phyloP scores from a whole-genome alignment of 2,797 vertebrate genomes.

The Mus caroli region DNA sequence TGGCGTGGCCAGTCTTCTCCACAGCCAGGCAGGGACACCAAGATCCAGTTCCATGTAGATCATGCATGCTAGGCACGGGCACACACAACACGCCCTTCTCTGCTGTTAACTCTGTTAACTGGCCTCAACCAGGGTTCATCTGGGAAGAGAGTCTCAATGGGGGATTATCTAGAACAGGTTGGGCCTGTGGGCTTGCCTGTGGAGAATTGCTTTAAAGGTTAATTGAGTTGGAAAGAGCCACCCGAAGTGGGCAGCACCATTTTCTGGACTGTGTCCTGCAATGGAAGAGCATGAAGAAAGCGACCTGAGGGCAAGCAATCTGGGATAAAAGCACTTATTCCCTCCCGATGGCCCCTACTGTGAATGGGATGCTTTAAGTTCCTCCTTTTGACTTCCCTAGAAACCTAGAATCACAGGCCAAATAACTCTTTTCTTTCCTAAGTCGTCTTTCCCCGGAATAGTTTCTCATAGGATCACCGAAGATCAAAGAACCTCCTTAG shows the following conservation, averaged over 20 bases:
- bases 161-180: background rate
- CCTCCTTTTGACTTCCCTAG: background rate
- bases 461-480: background rate
- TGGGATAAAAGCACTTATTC: too few relatives aligned
- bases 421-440: background rate
- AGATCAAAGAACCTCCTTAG: background rate
- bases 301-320: background rate
- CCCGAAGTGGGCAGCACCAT: too few relatives aligned
- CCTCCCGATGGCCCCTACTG: background rate
- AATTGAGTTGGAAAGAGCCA: background rate
- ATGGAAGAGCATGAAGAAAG: background rate
- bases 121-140: background rate
- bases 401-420: background rate
- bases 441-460: background rate
- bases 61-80: accelerated
- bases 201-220: too few relatives aligned
- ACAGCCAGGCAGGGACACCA: background rate
- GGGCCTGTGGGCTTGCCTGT: background rate
- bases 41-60: too few relatives aligned
- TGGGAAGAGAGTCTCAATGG: background rate
- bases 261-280: background rate
- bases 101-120: background rate
- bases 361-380: background rate
- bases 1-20: background rate
- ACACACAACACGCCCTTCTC: accelerated